phyloP scores from a whole-genome alignment of 2,113 vertebrate species.

The Sapajus apella region DNA sequence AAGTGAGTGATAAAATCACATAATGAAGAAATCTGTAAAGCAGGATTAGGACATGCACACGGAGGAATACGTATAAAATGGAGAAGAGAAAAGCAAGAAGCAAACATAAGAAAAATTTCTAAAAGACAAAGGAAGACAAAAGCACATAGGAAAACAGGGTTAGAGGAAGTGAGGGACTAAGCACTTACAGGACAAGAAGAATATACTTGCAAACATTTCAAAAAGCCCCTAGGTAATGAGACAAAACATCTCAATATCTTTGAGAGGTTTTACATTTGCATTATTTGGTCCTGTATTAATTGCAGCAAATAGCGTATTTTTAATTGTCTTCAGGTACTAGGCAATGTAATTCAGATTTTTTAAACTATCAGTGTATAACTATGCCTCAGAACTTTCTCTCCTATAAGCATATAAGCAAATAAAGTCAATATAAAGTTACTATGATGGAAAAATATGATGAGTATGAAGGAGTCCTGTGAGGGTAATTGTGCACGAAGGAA shows the following conservation, averaged over 20 bases:
- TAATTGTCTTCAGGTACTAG: not conserved
- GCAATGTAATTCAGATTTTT: not conserved
- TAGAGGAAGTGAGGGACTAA: not conserved
- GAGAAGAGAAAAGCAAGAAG: not conserved
- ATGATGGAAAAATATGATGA: not conserved
- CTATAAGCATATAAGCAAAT: not conserved
- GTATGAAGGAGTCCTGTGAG: not conserved
- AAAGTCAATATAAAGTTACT: constrained; percentile 7
- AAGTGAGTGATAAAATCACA: constrained; percentile 21
- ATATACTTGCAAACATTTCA: not conserved
- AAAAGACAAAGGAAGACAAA: not conserved
- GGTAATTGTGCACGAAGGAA: not conserved
- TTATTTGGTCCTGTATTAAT: not conserved
- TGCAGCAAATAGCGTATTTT: not conserved
- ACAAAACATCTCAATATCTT: not conserved
- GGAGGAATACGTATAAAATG: not conserved
- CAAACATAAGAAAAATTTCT: not conserved
- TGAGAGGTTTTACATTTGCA: constrained; percentile 19
- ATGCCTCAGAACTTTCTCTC: not conserved
- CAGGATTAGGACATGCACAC: not conserved
- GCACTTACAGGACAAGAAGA: not conserved
- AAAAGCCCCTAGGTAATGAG: not conserved
- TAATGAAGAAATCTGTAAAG: constrained; percentile 38
- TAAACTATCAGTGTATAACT: constrained; percentile 11
- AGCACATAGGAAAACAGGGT: not conserved